Evolutionary conservation across 2,113 vertebrate species (phyloP), one percentile per base, ranked within the genome.

Genomic region (Petaurus breviceps): DNA sequence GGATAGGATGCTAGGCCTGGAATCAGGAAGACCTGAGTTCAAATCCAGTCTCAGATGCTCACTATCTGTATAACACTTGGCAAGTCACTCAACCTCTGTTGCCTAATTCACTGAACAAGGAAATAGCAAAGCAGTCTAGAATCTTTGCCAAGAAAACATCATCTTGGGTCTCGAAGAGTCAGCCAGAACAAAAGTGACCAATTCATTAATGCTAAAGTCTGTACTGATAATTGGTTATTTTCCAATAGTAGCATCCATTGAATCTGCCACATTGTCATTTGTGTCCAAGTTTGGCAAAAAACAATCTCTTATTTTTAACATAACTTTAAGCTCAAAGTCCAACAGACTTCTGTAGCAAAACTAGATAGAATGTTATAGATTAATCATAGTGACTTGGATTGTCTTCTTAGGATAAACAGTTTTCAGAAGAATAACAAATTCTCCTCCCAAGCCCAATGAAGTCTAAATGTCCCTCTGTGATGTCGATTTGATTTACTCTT

Each of bases 391-490:
- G 52, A 37, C 14, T 95, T 97, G 22, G 89, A 51, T 95, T 96
- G 94, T 57, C 23, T 95, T 96, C 98, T 97, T 91, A 47, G 93
- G 95, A 93, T 53, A 90, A 53, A 0, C 5, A 23, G 12, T 28
- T 97, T 98, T 93, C 77, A 96, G 95, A 92, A 98, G 43, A 94
- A 96, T 84, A 96, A 94, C 8, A 0, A 91, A 52, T 92, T 93
- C n/a, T 93, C 92, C 91, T 95, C 92, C 96, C 89, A 91, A 89
- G 92, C 23, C 95, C 51, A 92, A 92, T 93, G 43, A 4, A 95
- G 22, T 90, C 43, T 93, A 93, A 92, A 47, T 96, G 90, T 54
- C 95, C 51, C 47, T 91, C 7, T 94, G 96, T 51, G 57, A 94
- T 92, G 50, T 95, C 22, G 52, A 51, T 93, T 95, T 22, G 23